Percentiles rank a stretch among this genome's conserved stretches.
These are phyloP conservation scores for Perdita meconis DNA, from an alignment of 2,888 invertebrate species.

Conservation along the genomic window DNA sequence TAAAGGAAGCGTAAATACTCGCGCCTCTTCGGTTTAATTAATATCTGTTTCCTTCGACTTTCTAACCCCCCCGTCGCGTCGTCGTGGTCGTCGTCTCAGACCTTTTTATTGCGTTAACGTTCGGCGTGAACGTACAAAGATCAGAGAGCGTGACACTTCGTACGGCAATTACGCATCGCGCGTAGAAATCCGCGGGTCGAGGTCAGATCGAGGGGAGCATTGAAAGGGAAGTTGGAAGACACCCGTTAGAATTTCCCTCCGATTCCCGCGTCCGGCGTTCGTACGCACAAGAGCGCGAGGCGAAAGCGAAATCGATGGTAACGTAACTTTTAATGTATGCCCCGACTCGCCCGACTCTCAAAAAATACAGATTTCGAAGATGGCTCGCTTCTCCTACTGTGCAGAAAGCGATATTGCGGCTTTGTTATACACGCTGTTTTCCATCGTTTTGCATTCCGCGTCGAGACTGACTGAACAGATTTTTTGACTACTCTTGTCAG, in stretches of 20 bases:
- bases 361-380: slow-evolving; percentile 43
- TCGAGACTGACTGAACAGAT: too few relatives aligned
- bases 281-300: slow-evolving; percentile 32
- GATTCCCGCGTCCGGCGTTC: slow-evolving; percentile 40
- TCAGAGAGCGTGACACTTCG: neutral
- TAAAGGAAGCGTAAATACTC: neutral
- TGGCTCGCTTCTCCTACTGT: slow-evolving; percentile 26
- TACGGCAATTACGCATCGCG: slow-evolving; percentile 11
- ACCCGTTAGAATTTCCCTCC: slow-evolving; percentile 42
- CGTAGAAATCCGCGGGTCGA: neutral
- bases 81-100: too few relatives aligned
- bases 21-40: neutral
- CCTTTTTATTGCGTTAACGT: neutral
- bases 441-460: too few relatives aligned
- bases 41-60: neutral
- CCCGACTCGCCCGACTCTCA: slow-evolving; percentile 22
- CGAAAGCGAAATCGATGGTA: slow-evolving; percentile 57
- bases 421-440: too few relatives aligned
- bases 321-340: slow-evolving; percentile 50
- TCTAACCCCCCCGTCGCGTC: too few relatives aligned
- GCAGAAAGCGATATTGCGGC: slow-evolving; percentile 32
- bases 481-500: too few relatives aligned
- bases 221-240: slow-evolving; percentile 16
- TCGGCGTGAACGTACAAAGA: neutral
- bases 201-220: neutral